phyloP scores from a whole-genome alignment of 2,797 vertebrate genomes.

The Falco naumanni region DNA sequence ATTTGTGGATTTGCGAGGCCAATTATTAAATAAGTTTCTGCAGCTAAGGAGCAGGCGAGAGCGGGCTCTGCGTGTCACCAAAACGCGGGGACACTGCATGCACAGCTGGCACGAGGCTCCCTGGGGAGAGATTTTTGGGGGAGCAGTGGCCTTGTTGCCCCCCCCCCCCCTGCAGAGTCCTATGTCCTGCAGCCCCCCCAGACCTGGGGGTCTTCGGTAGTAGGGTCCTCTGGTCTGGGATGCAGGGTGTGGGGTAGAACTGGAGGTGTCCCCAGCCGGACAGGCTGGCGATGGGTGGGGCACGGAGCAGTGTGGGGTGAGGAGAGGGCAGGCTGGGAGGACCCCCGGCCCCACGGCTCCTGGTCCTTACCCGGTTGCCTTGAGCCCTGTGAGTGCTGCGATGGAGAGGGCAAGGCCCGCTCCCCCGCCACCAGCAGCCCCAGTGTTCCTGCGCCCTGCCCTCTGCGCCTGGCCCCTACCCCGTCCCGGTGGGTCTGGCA shows the following conservation, averaged over 20 bases:
- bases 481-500: rapidly evolving
- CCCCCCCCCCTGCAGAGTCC: neutral
- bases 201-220: neutral
- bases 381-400: rapidly evolving
- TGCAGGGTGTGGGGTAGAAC: neutral
- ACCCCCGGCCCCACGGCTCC: no score
- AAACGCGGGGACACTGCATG: rapidly evolving
- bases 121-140: rapidly evolving
- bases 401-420: rapidly evolving
- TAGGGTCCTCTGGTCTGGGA: rapidly evolving
- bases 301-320: rapidly evolving
- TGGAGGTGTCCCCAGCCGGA: neutral
- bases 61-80: rapidly evolving
- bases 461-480: no score
- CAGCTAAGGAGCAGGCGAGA: neutral
- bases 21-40: neutral
- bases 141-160: neutral
- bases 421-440: rapidly evolving
- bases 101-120: rapidly evolving
- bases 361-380: rapidly evolving
- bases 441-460: rapidly evolving
- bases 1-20: neutral
- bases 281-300: neutral
- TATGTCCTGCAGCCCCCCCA: neutral
- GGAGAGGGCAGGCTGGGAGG: neutral